Conservation (phyloP, 2,113 vertebrate genomes). For the Phoenicopterus ruber region DNA sequence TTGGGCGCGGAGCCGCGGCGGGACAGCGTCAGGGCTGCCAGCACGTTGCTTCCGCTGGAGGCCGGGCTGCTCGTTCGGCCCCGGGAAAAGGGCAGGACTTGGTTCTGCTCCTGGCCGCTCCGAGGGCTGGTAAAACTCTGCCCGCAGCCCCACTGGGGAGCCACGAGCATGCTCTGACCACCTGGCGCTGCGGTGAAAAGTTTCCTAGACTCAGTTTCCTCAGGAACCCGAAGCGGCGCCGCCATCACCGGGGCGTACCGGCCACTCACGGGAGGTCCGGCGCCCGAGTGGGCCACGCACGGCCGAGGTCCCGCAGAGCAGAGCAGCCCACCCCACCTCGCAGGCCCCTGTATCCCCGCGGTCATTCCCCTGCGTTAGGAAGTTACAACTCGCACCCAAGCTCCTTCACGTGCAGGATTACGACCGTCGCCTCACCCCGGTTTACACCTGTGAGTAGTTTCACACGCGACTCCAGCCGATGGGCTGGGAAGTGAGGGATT, state of each 20-base stretch:
- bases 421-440: rapidly evolving
- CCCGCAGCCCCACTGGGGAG: neutral
- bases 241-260: rapidly evolving
- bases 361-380: rapidly evolving
- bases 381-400: rapidly evolving
- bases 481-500: neutral
- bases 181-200: neutral
- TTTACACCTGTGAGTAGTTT: rapidly evolving
- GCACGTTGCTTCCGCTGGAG: neutral
- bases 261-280: rapidly evolving
- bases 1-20: neutral
- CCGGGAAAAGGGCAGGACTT: rapidly evolving
- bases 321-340: rapidly evolving
- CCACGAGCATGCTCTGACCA: rapidly evolving
- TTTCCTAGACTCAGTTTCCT: neutral
- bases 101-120: too few relatives aligned
- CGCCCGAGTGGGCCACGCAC: rapidly evolving
- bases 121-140: neutral
- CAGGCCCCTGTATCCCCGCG: rapidly evolving
- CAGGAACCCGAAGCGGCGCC: too few relatives aligned
- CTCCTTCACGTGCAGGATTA: rapidly evolving
- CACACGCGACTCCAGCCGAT: rapidly evolving
- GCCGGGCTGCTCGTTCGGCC: neutral
- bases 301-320: rapidly evolving
- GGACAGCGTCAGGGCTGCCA: too few relatives aligned